Evolutionary conservation across 2,113 vertebrate genomes (phyloP), one percentile per base, ranked within the genome.

Genomic region (Poecile atricapillus): DNA sequence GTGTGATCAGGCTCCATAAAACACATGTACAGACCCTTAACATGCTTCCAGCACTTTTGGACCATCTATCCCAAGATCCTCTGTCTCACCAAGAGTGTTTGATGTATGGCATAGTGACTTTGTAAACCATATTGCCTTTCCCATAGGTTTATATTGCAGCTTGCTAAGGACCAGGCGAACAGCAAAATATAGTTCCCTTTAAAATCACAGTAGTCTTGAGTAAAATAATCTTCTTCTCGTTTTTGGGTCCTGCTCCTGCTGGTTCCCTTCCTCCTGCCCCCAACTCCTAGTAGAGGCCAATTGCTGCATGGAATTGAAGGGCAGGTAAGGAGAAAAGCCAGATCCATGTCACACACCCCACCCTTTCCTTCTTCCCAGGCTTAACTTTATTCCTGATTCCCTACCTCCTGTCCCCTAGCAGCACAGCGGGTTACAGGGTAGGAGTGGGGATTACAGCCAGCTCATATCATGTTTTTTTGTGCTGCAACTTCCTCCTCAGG

Each of bases 1-100:
- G 44, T 84, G 62, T 89, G 92, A 81, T 89, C 52, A 59, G 90
- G 60, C 84, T 94, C 68, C 62, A 90, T 92, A 96, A 94, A 97
- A 95, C 77, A 64, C 18, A 47, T 73, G 59, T 81, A 80, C 64
- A 76, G 76, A 70, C 35, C 49, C 68, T 90, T 60, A 83, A 90
- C 85, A 89, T 95, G 93, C 58, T 96, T 93, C 58, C 83, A 95
- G 86, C 63, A 94, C 87, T 94, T 95, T 90, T 43, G 33, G 47
- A 69, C 52, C 80, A 91, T 87, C 63, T 87, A 69, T 58, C 22
- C 13, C 23, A 67, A 71, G 63, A 75, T 30, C 11, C 33, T 80
- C 37, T 84, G 43, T 85, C 63, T 83, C 60, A 87, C 71, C 73
- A 89, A 73, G 59, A 81, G 3, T 16, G 69, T 71, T 58, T 86